These are phyloP conservation scores for Catostomus latipinnis DNA, from an alignment of 2,797 vertebrate genomes.

Conservation along the genomic window DNA sequence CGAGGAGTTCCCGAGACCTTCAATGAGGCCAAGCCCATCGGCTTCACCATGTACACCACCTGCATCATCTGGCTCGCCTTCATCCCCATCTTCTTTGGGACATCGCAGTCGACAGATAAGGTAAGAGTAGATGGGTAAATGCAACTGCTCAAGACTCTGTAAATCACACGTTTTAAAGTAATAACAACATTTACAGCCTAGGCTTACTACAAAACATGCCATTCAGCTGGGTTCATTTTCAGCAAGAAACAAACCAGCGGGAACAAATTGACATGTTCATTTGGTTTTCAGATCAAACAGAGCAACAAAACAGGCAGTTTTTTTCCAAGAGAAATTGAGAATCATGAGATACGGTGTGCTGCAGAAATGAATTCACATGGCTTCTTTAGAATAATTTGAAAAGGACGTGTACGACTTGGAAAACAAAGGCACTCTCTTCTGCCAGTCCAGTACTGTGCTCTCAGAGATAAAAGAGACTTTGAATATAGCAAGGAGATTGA, in stretches of 20 bases:
- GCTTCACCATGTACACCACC: slow-evolving; percentile 99
- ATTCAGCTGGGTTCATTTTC: slow-evolving; percentile 5
- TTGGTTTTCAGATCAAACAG: slow-evolving; percentile 42
- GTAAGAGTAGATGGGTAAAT: slow-evolving; percentile 72
- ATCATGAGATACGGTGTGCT: slow-evolving; percentile 9
- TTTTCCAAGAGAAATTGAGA: slow-evolving; percentile 45
- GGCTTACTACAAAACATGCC: slow-evolving; percentile 8
- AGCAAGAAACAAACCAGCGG: slow-evolving; percentile 8
- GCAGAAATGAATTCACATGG: background rate
- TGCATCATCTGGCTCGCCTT: slow-evolving; percentile 99
- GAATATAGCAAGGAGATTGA: slow-evolving; percentile 69
- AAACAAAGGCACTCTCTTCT: slow-evolving; percentile 61
- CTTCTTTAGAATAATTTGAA: slow-evolving; percentile 49
- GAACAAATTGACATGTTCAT: slow-evolving; percentile 32
- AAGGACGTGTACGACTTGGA: slow-evolving; percentile 48
- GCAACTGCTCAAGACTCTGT: background rate
- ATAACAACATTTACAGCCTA: slow-evolving; percentile 9
- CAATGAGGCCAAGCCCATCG: slow-evolving; percentile 99
- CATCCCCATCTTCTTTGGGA: slow-evolving; percentile 99
- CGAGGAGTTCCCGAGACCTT: slow-evolving; percentile 97
- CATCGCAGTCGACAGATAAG: slow-evolving; percentile 97
- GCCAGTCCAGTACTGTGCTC: slow-evolving; percentile 51
- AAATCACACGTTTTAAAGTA: slow-evolving; percentile 17
- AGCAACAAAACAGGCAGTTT: slow-evolving; percentile 25
- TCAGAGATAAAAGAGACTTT: slow-evolving; percentile 81